phyloP scores from a whole-genome alignment of 2,113 vertebrate species.

The Eclectus roratus region DNA sequence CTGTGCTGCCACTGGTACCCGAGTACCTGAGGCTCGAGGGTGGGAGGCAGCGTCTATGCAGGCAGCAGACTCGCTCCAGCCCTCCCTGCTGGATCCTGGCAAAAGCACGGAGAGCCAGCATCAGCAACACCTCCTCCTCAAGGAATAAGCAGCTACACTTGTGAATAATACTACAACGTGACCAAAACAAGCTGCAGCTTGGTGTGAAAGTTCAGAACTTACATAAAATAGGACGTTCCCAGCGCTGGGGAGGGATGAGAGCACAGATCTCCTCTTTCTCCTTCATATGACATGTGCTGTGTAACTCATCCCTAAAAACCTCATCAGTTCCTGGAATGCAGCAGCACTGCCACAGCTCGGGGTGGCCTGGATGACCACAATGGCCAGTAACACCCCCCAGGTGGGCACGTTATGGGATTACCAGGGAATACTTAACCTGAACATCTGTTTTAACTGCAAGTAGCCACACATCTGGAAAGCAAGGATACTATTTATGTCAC shows the following conservation, averaged over 20 bases:
- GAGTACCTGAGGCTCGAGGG: not conserved
- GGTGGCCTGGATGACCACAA: not conserved
- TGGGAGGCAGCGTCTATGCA: not conserved
- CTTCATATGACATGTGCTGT: not conserved
- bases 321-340: not conserved
- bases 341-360: not conserved
- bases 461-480: not conserved
- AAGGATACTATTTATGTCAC: not conserved
- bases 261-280: not conserved
- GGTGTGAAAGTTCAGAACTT: not conserved
- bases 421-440: not conserved
- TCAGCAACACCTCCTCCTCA: not conserved
- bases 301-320: not conserved
- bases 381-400: not conserved
- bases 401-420: not conserved
- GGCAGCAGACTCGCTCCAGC: not conserved
- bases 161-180: not conserved
- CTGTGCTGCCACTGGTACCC: not conserved
- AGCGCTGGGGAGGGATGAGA: not conserved
- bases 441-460: not conserved
- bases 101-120: not conserved
- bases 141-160: not conserved
- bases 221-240: not conserved
- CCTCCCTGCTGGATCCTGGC: not conserved
- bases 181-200: not conserved